Base-by-base conservation (phyloP, 2,797 vertebrate genomes). In the Pachyuromys duprasi region DNA sequence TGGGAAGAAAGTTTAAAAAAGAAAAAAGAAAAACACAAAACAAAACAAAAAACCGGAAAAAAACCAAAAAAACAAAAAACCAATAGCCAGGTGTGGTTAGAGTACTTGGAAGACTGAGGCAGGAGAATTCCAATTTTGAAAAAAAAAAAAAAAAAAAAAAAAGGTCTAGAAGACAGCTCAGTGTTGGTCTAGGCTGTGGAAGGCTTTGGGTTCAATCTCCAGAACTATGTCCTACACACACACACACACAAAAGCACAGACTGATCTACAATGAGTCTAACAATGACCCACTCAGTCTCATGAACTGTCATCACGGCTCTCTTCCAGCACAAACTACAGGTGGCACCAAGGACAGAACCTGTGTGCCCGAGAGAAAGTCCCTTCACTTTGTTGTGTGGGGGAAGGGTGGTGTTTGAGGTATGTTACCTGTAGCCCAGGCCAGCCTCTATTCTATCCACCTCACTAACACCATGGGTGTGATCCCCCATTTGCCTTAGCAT, bases 301-400 rank as follows among this genome's bases (percentile, higher is more conserved):
- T 45, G 42, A 84, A 72, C 12, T 31, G 8, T 80, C 83, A 62
- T 33, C 22, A 39, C 11, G 36, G 12, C 53, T 81, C 78, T n/a
- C 76, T 80, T 55, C 36, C 60, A 36, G 12, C 12, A 94, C 74
- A 49, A 49, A 49, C 49, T 49, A 79, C 33, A 81, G 74, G 53
- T 36, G 53, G 36, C 83, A 60, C 57, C 70, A 93, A 96, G 86
- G 42, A 53, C 95, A 93, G 53, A 83, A 12, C 55, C 78, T 62
- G 26, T 90, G 60, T 75, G 33, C 67, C 60, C 57, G 33, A 57
- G 7, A 86, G 33, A 94, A 95, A 94, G 36, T 33, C 60, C 76
- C n/a, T 93, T 84, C 65, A 70, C 57, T 31, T 13, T 36, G 11
- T 49, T 18, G 13, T 36, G 13, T 6, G 28, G 75, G 28, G 42